Percentiles rank a stretch among this genome's conserved stretches.
These are phyloP conservation scores for Actenoides lindsayi DNA, from an alignment of 2,113 vertebrate genomes.

Conservation along the genomic window DNA sequence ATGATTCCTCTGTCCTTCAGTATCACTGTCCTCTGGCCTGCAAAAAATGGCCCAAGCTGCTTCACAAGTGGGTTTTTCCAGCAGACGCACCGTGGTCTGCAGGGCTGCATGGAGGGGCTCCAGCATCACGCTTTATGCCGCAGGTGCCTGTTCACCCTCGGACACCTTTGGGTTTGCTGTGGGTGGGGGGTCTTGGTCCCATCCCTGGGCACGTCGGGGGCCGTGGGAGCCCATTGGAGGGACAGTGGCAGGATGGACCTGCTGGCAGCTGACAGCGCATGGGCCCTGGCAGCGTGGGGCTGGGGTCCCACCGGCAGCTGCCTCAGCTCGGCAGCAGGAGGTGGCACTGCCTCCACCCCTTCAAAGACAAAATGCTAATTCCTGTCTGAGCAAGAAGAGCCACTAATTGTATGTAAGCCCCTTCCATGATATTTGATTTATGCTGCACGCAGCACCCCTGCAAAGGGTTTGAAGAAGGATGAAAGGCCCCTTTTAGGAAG, in stretches of 20 bases:
- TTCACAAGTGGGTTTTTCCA: background rate
- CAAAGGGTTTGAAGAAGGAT: background rate
- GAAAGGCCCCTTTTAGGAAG: background rate
- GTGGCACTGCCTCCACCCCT: background rate
- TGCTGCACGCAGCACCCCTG: background rate
- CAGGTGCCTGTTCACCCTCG: rapidly evolving
- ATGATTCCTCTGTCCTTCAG: no score
- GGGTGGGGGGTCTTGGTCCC: rapidly evolving
- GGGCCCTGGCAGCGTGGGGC: background rate
- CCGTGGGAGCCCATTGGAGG: background rate
- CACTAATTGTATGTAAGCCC: background rate
- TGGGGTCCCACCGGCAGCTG: background rate
- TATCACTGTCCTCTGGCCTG: background rate
- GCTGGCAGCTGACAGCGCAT: rapidly evolving
- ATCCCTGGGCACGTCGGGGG: rapidly evolving
- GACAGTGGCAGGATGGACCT: background rate
- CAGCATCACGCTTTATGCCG: rapidly evolving
- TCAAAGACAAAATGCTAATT: background rate
- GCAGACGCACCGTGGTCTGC: rapidly evolving
- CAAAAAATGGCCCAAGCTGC: rapidly evolving
- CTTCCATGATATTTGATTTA: background rate
- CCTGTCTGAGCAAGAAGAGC: background rate
- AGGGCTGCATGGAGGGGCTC: background rate
- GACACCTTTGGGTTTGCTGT: rapidly evolving
- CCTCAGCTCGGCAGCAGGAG: background rate